These are phyloP conservation scores for Centropristis striata DNA, from an alignment of 2,113 vertebrate genomes.

Conservation along the genomic window DNA sequence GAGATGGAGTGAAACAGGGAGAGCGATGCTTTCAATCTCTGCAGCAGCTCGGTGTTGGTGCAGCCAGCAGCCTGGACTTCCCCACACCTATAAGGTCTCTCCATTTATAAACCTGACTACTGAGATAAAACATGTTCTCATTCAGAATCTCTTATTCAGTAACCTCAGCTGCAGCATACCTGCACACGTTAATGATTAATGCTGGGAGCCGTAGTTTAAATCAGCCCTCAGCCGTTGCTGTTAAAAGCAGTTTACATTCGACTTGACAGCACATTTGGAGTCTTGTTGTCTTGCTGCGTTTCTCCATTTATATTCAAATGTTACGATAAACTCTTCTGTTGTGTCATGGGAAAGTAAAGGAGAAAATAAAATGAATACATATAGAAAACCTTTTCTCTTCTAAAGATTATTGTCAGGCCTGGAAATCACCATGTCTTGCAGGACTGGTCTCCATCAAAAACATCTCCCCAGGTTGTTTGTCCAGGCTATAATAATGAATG, in stretches of 20 bases:
- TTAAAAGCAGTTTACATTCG: conserved; percentile 22
- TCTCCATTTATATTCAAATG: conserved; percentile 26
- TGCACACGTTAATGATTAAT: conserved; percentile 54
- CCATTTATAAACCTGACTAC: conserved; percentile 28
- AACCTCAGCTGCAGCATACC: conserved; percentile 20
- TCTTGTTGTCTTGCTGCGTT: conserved; percentile 4
- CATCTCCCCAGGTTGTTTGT: too few species aligned
- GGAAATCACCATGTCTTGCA: conserved; percentile 4
- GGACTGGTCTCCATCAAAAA: too few species aligned
- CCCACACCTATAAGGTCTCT: conserved; percentile 45
- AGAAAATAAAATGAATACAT: not conserved
- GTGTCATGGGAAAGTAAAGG: not conserved
- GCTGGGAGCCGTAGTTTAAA: conserved; percentile 21
- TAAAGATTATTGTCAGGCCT: not conserved
- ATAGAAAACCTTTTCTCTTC: not conserved
- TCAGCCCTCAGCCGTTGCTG: conserved; percentile 33
- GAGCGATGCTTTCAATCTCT: conserved; percentile 12
- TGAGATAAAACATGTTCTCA: not conserved
- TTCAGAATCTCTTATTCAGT: conserved; percentile 22
- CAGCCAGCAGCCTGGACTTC: not conserved
- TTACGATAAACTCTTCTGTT: not conserved
- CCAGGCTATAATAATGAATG: too few species aligned
- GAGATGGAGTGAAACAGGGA: not conserved
- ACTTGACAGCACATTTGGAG: conserved; percentile 32
- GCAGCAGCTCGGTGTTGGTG: conserved; percentile 36